phyloP scores from a whole-genome alignment of 2,797 vertebrate species.

The Pipistrellus pipistrellus region DNA sequence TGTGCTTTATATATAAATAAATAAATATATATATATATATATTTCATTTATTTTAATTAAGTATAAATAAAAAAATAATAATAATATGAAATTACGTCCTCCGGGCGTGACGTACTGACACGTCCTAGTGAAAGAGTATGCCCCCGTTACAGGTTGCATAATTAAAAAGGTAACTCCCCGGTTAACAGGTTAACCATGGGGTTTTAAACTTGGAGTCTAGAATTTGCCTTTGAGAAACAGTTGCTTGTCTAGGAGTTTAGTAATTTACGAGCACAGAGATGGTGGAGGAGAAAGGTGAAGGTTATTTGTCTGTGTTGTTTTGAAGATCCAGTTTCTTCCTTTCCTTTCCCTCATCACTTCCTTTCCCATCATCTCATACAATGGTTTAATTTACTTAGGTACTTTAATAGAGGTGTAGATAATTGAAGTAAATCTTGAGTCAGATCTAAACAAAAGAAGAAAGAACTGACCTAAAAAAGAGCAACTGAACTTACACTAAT shows the following conservation, averaged over 20 bases:
- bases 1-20: too few relatives aligned
- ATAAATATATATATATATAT: too few relatives aligned
- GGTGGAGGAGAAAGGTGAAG: constrained; percentile 61
- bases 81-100: too few relatives aligned
- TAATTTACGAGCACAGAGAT: constrained; percentile 72
- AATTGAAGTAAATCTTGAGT: constrained; percentile 55
- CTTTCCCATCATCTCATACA: constrained; percentile 5
- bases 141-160: too few relatives aligned
- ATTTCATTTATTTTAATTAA: too few relatives aligned
- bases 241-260: constrained; percentile 18
- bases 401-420: constrained; percentile 36
- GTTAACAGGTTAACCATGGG: not conserved
- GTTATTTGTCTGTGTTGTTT: constrained; percentile 71
- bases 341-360: not conserved
- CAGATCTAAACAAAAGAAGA: constrained; percentile 70
- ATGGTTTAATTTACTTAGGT: constrained; percentile 65
- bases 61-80: too few relatives aligned
- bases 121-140: too few relatives aligned
- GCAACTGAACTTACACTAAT: constrained; percentile 23
- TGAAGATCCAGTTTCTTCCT: constrained; percentile 12
- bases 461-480: constrained; percentile 70
- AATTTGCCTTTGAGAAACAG: constrained; percentile 66
- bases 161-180: too few relatives aligned
- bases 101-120: too few relatives aligned
- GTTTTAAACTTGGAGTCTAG: constrained; percentile 60